phyloP scores from a whole-genome alignment of 2,888 invertebrate species.

The Iphiclides podalirius region DNA sequence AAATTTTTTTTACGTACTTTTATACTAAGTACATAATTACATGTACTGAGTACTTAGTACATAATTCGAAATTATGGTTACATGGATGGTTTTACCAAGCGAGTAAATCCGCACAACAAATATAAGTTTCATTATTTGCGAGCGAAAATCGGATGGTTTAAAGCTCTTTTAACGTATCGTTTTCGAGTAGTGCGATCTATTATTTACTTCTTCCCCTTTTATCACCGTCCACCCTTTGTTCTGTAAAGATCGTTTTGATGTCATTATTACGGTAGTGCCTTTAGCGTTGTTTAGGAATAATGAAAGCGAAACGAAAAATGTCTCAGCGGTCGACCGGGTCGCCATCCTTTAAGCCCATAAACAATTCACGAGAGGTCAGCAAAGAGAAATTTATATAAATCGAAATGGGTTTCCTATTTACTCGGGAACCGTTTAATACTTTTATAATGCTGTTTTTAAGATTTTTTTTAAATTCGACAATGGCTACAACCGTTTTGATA shows the following conservation, averaged over 20 bases:
- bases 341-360: constrained; percentile 46
- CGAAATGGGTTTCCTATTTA: constrained; percentile 19
- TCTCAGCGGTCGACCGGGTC: constrained; percentile 31
- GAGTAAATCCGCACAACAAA: too few relatives aligned
- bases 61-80: too few relatives aligned
- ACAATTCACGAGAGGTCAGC: constrained; percentile 45
- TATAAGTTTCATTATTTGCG: too few relatives aligned
- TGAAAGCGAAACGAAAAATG: constrained; percentile 23
- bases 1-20: too few relatives aligned
- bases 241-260: constrained; percentile 7
- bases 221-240: constrained; percentile 21
- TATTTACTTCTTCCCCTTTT: constrained; percentile 19
- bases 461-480: too few relatives aligned
- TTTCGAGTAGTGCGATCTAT: constrained; percentile 13
- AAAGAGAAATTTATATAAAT: constrained; percentile 28
- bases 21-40: too few relatives aligned
- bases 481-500: too few relatives aligned
- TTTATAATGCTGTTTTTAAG: not conserved
- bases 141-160: not conserved
- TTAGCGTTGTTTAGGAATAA: constrained; percentile 24
- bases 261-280: constrained; percentile 16
- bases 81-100: too few relatives aligned
- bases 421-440: constrained; percentile 11
- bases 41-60: too few relatives aligned
- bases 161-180: constrained; percentile 10